phyloP scores from a whole-genome alignment of 2,888 invertebrate species.

The Penaeus monodon region DNA sequence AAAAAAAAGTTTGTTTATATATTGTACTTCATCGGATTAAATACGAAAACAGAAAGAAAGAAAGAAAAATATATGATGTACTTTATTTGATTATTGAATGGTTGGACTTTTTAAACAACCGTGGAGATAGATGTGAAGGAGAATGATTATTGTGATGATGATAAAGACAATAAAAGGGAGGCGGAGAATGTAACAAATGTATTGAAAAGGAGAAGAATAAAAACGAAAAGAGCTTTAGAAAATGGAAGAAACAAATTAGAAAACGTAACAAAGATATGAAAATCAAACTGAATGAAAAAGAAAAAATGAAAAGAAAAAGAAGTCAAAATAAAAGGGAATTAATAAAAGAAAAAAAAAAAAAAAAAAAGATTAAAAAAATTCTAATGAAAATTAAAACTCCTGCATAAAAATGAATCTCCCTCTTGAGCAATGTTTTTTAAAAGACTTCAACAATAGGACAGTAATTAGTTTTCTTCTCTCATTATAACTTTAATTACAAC shows the following conservation, averaged over 20 bases:
- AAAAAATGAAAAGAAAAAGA: neutral
- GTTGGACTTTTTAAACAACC: too few relatives aligned
- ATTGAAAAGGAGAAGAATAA: too few relatives aligned
- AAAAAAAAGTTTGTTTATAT: too few relatives aligned
- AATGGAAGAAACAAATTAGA: neutral
- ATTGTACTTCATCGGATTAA: too few relatives aligned
- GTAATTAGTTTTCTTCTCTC: constrained; percentile 64
- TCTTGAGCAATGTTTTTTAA: constrained; percentile 59
- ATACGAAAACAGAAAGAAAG: too few relatives aligned
- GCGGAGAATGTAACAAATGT: neutral
- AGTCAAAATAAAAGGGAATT: neutral
- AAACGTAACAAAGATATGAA: neutral
- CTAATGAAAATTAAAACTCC: constrained; percentile 41
- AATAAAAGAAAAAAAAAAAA: neutral
- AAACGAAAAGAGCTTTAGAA: too few relatives aligned
- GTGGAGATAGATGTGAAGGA: too few relatives aligned
- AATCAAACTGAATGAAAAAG: neutral
- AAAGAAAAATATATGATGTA: too few relatives aligned
- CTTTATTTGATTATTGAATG: too few relatives aligned
- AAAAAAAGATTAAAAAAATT: neutral
- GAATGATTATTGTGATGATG: neutral
- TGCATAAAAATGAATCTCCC: constrained; percentile 32
- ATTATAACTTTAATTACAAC: constrained; percentile 64
- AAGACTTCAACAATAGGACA: constrained; percentile 58
- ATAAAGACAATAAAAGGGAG: neutral